Evolutionary conservation across 92 coral and sea anemone species (phyloP).

Genomic region (Bergia sp.): DNA sequence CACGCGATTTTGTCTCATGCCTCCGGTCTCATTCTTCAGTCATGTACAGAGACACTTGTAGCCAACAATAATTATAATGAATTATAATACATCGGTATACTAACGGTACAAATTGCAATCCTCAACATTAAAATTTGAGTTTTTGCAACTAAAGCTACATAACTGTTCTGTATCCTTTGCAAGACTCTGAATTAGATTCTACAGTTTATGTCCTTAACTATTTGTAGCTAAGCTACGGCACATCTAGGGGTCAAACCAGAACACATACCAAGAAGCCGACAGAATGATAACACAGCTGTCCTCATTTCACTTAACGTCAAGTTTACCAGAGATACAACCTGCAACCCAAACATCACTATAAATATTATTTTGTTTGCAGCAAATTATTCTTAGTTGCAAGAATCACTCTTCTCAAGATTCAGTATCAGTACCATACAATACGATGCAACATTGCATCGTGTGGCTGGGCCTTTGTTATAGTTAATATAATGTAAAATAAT

Average conservation of each 20-base stretch:
- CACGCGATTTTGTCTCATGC: no score
- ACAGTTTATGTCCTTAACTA: background rate
- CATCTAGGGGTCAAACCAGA: background rate
- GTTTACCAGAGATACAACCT: conserved; percentile 92
- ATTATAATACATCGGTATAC: no score
- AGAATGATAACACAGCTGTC: conserved; percentile 83
- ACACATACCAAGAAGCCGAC: conserved; percentile 82
- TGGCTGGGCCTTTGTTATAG: no score
- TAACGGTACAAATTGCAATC: background rate
- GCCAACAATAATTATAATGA: no score
- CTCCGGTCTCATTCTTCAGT: no score
- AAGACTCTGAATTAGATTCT: background rate
- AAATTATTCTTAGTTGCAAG: background rate
- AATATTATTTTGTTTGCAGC: background rate
- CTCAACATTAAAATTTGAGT: background rate
- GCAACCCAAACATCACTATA: background rate
- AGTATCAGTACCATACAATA: no score
- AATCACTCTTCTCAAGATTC: background rate
- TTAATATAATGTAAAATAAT: no score
- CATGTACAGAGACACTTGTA: no score
- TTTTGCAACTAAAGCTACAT: background rate
- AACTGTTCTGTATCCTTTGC: background rate
- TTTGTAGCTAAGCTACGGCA: no score
- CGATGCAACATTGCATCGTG: no score
- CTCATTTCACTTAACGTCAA: conserved; percentile 82